Evolutionary conservation across 2,888 invertebrate genomes (phyloP), one percentile per base, ranked within the genome.

Genomic region (Ligdia adustata): DNA sequence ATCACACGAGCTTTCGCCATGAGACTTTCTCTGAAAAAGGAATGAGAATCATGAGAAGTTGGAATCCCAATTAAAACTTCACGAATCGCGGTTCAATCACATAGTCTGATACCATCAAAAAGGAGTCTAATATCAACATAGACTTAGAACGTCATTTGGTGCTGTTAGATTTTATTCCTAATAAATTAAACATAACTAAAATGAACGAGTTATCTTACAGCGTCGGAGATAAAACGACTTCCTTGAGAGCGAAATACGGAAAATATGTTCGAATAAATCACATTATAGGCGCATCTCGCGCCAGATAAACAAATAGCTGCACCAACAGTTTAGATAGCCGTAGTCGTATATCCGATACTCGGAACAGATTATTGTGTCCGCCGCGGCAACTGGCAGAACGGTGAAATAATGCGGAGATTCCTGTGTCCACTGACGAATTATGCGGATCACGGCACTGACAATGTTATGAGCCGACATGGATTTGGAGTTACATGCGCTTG

Each of bases 191-290:
- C 55, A 52, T 55, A 49, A 38, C 40, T 16, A 43, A 58, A 48
- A 40, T 38, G 46, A 39, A 55, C 47, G 40, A 51, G 62, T 59
- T 65, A 69, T 69, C 63, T 61, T 54, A 47, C 40, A 60, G 55
- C 40, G 43, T 47, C 49, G 39, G 14, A 56, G 60, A 66, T 66
- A 69, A 63, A 60, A 40, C 41, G 38, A 55, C 47, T 63, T 61
- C 52, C 54, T 56, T 41, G 49, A 48, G 45, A 55, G 54, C 46
- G 54, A 55, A 55, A 55, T 62, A 56, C 49, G 52, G 43, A 50
- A 55, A 57, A 60, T 47, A 62, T 64, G 56, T 60, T 59, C 52
- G 50, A 60, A 71, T 66, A 66, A 71, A 69, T 70, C 64, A 67
- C 61, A 51, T 49, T 39, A 52, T 54, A 62, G 52, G 55, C 54